phyloP scores from a whole-genome alignment of 2,888 invertebrate genomes.

The Caenorhabditis sulstoni region DNA sequence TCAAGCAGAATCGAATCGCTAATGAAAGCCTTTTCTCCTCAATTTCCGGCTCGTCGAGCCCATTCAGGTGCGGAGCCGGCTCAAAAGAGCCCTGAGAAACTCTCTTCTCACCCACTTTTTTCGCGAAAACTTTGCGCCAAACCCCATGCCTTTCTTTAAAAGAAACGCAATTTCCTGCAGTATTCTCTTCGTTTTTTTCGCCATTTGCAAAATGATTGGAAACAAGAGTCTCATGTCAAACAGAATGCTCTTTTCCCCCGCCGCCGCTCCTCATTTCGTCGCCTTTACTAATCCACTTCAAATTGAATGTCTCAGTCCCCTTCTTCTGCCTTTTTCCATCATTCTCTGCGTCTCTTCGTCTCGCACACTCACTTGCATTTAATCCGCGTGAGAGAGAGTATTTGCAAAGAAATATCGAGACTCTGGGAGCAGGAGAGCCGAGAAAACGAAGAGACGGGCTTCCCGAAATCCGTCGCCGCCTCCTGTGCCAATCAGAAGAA shows the following conservation, averaged over 20 bases:
- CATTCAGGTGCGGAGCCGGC: conserved; percentile 37
- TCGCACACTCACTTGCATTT: conserved; percentile 35
- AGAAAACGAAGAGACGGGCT: background rate
- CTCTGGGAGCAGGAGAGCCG: background rate
- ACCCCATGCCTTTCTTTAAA: background rate
- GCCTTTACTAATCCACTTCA: conserved; percentile 43
- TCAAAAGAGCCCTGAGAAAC: too few species aligned
- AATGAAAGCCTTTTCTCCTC: conserved; percentile 18
- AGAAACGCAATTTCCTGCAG: conserved; percentile 39
- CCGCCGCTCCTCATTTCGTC: conserved; percentile 24
- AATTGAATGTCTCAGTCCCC: conserved; percentile 50
- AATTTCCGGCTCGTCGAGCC: conserved; percentile 23
- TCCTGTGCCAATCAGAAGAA: background rate
- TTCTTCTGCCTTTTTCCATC: conserved; percentile 22
- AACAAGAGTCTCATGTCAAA: conserved; percentile 30
- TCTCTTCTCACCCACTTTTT: background rate
- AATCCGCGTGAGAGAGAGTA: conserved; percentile 37
- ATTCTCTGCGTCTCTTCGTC: conserved; percentile 25
- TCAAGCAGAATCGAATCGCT: conserved; percentile 2
- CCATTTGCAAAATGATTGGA: conserved; percentile 21
- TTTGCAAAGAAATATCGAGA: conserved; percentile 15
- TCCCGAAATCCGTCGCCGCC: conserved; percentile 1
- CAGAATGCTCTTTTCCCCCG: conserved; percentile 12
- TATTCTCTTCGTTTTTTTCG: background rate
- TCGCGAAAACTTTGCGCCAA: background rate